Base-by-base conservation (phyloP, 2,113 vertebrate genomes). In the Chinchilla lanigera region DNA sequence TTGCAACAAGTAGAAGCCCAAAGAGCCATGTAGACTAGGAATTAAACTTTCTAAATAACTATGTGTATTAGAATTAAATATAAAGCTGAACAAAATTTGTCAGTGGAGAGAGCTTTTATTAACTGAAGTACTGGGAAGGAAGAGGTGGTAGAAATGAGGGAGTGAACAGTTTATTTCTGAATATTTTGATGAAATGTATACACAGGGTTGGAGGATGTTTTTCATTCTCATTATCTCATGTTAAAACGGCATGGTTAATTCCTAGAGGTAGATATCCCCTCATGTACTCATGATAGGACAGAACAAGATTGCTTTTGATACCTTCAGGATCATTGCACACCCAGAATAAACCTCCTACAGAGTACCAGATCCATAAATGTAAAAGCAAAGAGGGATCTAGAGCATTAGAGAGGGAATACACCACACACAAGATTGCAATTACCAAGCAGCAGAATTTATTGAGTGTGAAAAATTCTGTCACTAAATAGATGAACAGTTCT, bases 401-500 rank as follows among this genome's bases (percentile, higher is more conserved):
- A 96, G 86, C 97, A 95, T 94, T 24, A 4, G 1, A 1, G 44
- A 94, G 90, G 80, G 71, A 96, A 94, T 93, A 94, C 30, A 47
- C 35, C 65, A 86, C 50, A 56, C 60, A 86, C 44, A 61, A 84
- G 71, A 28, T 83, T 97, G 92, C 92, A 96, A 69, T 98, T 97
- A 95, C 56, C 30, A 94, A 98, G 94, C 89, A 97, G 85, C 0
- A 47, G 89, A 96, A 96, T 97, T 85, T 98, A 97, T 58, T 93
- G 92, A 93, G 67, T 95, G 97, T 97, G 96, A 95, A 97, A 97
- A 50, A 83, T 90, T 61, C 94, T 97, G 96, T 97, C 94, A 97
- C 97, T 97, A 93, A 98, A 98, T 96, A 98, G 96, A 95, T 97
- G 95, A 97, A 96, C 41, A 56, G 6, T 96, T 95, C 97, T 96